Conservation (phyloP, 2,888 invertebrate genomes). For the Tanypteryx hageni region DNA sequence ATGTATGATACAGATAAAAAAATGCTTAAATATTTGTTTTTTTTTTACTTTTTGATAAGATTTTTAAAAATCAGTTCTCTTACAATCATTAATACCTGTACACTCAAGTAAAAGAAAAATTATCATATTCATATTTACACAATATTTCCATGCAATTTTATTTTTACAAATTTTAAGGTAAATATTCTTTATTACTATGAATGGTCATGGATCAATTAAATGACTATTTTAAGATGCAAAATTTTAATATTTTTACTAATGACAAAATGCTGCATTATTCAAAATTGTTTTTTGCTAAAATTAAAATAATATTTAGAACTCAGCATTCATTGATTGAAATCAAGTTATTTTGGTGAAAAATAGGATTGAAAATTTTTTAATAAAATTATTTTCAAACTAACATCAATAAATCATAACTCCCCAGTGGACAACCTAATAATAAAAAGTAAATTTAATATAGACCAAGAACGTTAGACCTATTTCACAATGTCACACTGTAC, state of each 20-base stretch:
- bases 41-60: conserved; percentile 71
- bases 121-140: conserved; percentile 65
- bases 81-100: conserved; percentile 66
- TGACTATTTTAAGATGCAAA: conserved; percentile 8
- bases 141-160: neutral
- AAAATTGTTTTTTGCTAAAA: neutral
- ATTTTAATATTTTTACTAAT: neutral
- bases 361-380: too few species aligned
- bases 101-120: conserved; percentile 66
- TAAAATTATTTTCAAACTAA: too few species aligned
- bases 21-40: conserved; percentile 49
- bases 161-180: neutral
- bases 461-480: too few species aligned
- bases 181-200: neutral
- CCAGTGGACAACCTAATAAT: too few species aligned
- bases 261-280: neutral
- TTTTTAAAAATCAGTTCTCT: conserved; percentile 71
- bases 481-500: too few species aligned
- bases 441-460: too few species aligned
- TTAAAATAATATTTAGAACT: neutral
- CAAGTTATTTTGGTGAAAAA: too few species aligned
- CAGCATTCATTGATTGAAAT: too few species aligned
- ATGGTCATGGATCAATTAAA: neutral
- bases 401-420: too few species aligned
- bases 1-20: conserved; percentile 45